phyloP scores from a whole-genome alignment of 2,797 vertebrate species.

The Hirundo rustica region DNA sequence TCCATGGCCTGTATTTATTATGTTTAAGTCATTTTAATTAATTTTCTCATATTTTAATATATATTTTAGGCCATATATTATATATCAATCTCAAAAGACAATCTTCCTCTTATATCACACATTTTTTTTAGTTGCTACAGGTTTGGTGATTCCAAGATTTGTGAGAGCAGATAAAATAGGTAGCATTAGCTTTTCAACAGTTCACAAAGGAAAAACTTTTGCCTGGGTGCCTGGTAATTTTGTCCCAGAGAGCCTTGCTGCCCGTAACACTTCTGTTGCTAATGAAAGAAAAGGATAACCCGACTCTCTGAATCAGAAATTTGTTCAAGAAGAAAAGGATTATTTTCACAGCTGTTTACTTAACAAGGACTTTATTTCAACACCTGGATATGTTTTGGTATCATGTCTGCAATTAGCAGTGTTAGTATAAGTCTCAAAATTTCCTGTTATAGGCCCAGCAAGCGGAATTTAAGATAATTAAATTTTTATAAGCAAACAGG shows the following conservation, averaged over 20 bases:
- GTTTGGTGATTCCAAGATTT: background rate
- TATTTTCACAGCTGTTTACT: background rate
- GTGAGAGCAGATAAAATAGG: background rate
- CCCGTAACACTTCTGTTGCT: background rate
- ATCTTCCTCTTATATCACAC: background rate
- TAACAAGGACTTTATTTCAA: background rate
- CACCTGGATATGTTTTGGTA: background rate
- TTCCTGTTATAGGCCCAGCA: background rate
- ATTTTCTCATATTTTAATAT: background rate
- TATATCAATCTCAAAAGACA: background rate
- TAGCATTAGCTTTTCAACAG: background rate
- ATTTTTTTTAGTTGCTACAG: background rate
- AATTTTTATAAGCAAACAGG: slow-evolving; percentile 4
- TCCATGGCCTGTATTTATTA: background rate
- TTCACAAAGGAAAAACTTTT: background rate
- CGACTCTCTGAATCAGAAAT: background rate
- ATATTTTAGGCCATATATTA: background rate
- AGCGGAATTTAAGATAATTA: background rate
- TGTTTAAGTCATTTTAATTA: background rate
- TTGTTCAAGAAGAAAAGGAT: background rate
- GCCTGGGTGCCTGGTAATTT: background rate
- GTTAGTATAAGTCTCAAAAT: background rate
- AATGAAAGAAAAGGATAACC: background rate
- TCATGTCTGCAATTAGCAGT: background rate
- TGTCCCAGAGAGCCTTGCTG: background rate